phyloP scores from a whole-genome alignment of 2,113 vertebrate genomes.

The western clawed frog (Xenopus tropicalis) region UCB_Xtro_10.0 CM004443.2:145475001-145475500 shows the following conservation, averaged over 20 bases:
- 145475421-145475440: conserved; percentile 27
- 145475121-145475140: conserved; percentile 52
- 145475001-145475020: too few relatives aligned
- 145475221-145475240: conserved; percentile 10
- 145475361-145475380: conserved; percentile 54
- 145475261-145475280: conserved; percentile 51
- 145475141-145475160: conserved; percentile 52
- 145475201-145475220: conserved; percentile 54
- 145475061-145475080: conserved; percentile 25
- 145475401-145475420: conserved; percentile 60
- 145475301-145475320: conserved; percentile 54
- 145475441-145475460: conserved; percentile 44
- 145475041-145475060: conserved; percentile 7
- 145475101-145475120: conserved; percentile 53
- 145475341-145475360: conserved; percentile 51
- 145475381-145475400: conserved; percentile 78
- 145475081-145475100: conserved; percentile 34
- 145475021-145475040: too few relatives aligned
- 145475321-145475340: conserved; percentile 50
- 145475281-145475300: conserved; percentile 60
- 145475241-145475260: conserved; percentile 42
- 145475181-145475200: conserved; percentile 56
- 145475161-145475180: conserved; percentile 66
- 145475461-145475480: conserved; percentile 48
- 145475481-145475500: conserved; percentile 1